A percentile compares a stretch with the other conserved stretches of the same genome.
Evolutionary conservation across 1,140 invertebrate species (phyloP).

Genomic region (Drosophila paulistorum): DNA sequence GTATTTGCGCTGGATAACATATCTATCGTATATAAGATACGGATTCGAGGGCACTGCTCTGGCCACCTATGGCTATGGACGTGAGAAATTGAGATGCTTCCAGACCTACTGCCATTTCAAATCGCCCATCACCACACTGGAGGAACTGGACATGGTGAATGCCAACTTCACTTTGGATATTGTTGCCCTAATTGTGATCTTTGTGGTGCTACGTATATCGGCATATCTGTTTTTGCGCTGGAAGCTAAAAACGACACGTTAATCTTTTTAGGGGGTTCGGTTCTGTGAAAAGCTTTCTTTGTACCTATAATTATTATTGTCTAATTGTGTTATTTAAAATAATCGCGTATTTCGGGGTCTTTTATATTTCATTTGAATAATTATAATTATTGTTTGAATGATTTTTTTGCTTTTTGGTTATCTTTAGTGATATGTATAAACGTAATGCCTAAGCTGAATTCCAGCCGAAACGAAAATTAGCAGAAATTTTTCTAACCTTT

Average conservation of each 20-base stretch:
- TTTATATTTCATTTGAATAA: slow-evolving; percentile 10
- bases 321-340: slow-evolving; percentile 38
- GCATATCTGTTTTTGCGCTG: slow-evolving; percentile 96
- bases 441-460: slow-evolving; percentile 12
- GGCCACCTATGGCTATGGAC: slow-evolving; percentile 95
- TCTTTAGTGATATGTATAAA: slow-evolving; percentile 24
- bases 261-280: slow-evolving; percentile 73
- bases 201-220: slow-evolving; percentile 92
- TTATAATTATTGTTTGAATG: no score
- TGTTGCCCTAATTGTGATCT: slow-evolving; percentile 93
- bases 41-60: slow-evolving; percentile 97
- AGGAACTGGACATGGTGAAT: slow-evolving; percentile 93
- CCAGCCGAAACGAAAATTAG: slow-evolving; percentile 16
- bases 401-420: slow-evolving; percentile 23
- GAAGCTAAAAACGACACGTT: slow-evolving; percentile 91
- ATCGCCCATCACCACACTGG: slow-evolving; percentile 93
- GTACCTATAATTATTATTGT: slow-evolving; percentile 32
- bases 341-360: slow-evolving; percentile 40
- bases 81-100: slow-evolving; percentile 91
- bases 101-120: slow-evolving; percentile 95
- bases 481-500: slow-evolving; percentile 14
- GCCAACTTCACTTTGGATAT: slow-evolving; percentile 91
- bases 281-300: slow-evolving; percentile 65
- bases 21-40: slow-evolving; percentile 97
- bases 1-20: slow-evolving; percentile 97